Base-by-base conservation (phyloP, 2,113 vertebrate species). In the Siphamia tubifer region DNA sequence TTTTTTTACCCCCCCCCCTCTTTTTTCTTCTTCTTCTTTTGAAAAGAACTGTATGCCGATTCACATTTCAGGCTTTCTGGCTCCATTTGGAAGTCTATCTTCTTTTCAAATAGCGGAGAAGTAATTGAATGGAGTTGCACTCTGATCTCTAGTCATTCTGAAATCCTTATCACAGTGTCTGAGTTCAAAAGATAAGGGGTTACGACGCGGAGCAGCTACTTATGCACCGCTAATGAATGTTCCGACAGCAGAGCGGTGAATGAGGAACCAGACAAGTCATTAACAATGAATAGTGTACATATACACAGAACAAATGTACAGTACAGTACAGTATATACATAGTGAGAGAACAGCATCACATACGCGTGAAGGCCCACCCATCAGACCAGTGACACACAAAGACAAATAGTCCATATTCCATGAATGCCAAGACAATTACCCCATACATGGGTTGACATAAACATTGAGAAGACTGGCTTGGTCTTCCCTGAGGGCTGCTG, bases 81-180 rank as follows among this genome's bases (percentile, higher is more conserved):
- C 61, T 72, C 36, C 20, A 55, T 63, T 62, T 55, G 54, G 54
- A 67, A 39, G 64, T 31, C 35, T 77, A n/a, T 64, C 34, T 48
- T 27, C 23, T 73, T 85, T 60, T 65, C 34, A 49, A 34, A 72
- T 21, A 34, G 56, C 62, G 30, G 36, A 79, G 34, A 57, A 57
- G 52, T 70, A 82, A 87, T 72, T 75, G 61, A 81, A 77, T 39
- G 16, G 51, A 80, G 66, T 56, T 79, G 61, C 60, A 73, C 72
- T 79, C 63, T 75, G 81, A 86, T 76, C 63, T 66, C n/a, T 8
- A 68, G 76, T 81, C 71, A 66, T 65, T 81, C 63, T 65, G 52
- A 81, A 74, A 69, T 69, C 61, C 65, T 81, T 83, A 81, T 82
- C 83, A 55, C 32, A 56, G 68, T 42, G 66, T 68, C 47, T 68